Evolutionary conservation across 2,113 vertebrate genomes (phyloP).

Genomic region (Pongo pygmaeus): DNA sequence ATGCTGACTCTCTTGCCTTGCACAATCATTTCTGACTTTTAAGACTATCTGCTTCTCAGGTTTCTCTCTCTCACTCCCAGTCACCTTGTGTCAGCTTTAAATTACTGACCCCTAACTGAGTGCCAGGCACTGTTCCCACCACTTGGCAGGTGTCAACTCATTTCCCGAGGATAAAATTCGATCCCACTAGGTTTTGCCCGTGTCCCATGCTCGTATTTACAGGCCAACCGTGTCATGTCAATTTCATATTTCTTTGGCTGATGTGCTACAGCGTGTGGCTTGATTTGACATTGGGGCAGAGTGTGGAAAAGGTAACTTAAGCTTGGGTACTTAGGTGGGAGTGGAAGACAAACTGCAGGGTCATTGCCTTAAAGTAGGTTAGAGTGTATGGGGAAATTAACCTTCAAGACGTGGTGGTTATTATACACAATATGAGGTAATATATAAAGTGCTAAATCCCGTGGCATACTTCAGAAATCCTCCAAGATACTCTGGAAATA

Average conservation of each 20-base stretch:
- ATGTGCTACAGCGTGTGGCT: background rate
- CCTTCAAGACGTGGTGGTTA: background rate
- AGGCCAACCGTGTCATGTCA: no score
- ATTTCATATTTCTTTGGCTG: background rate
- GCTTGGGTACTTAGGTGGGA: background rate
- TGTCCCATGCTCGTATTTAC: rapidly evolving
- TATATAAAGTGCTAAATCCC: background rate
- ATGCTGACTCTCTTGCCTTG: background rate
- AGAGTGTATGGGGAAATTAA: background rate
- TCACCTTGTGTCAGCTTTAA: background rate
- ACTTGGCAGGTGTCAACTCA: background rate
- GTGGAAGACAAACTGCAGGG: background rate
- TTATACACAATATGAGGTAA: background rate
- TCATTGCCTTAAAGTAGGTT: background rate
- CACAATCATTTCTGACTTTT: background rate
- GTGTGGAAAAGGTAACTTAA: background rate
- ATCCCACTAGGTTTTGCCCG: background rate
- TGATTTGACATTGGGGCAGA: background rate
- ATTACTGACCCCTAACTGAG: background rate
- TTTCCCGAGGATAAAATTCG: background rate
- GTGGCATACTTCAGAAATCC: background rate
- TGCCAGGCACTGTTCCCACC: background rate
- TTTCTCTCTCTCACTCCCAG: background rate
- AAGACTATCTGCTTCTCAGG: background rate
- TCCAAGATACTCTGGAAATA: background rate